Percentiles rank a stretch among this genome's conserved stretches.
These are phyloP conservation scores for Drosophila lowei DNA, from an alignment of 1,140 invertebrate genomes.

Conservation along the genomic window DNA sequence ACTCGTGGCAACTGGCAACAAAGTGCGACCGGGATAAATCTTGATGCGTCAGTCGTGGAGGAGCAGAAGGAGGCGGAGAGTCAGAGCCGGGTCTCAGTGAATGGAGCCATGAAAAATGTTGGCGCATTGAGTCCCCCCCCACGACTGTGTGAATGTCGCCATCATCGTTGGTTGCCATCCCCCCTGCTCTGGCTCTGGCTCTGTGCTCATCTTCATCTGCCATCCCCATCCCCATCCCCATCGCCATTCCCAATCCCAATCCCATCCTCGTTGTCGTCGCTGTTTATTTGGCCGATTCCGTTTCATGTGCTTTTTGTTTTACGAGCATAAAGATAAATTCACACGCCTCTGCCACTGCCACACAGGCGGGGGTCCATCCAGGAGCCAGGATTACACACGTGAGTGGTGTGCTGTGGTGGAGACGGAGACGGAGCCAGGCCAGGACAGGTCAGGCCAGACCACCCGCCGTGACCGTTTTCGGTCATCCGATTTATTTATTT, in stretches of 20 bases:
- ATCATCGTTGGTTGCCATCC: constrained; percentile 14
- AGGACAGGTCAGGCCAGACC: constrained; percentile 12
- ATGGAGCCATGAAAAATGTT: constrained; percentile 76
- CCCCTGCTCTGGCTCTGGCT: too few relatives aligned
- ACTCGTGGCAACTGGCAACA: constrained; percentile 32
- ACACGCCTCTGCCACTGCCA: constrained; percentile 57
- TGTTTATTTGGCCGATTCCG: constrained; percentile 73
- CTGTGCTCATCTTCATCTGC: too few relatives aligned
- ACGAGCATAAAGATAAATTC: constrained; percentile 79
- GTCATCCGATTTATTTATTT: constrained; percentile 78
- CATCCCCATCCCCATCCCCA: constrained; percentile 4
- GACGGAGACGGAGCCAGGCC: too few relatives aligned
- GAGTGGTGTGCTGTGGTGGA: neutral
- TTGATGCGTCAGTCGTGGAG: constrained; percentile 52
- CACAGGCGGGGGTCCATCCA: constrained; percentile 13
- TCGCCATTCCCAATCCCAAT: neutral
- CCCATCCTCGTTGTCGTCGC: constrained; percentile 38
- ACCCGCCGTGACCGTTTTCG: constrained; percentile 24
- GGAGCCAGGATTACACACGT: constrained; percentile 4
- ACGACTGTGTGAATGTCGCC: constrained; percentile 46
- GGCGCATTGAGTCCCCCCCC: constrained; percentile 48
- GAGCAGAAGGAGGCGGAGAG: constrained; percentile 4
- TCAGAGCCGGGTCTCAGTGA: constrained; percentile 21
- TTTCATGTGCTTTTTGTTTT: constrained; percentile 72
- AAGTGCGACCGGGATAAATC: constrained; percentile 66